phyloP scores from a whole-genome alignment of 92 coral and sea anemone species.

The Galaxea fascicularis region DNA sequence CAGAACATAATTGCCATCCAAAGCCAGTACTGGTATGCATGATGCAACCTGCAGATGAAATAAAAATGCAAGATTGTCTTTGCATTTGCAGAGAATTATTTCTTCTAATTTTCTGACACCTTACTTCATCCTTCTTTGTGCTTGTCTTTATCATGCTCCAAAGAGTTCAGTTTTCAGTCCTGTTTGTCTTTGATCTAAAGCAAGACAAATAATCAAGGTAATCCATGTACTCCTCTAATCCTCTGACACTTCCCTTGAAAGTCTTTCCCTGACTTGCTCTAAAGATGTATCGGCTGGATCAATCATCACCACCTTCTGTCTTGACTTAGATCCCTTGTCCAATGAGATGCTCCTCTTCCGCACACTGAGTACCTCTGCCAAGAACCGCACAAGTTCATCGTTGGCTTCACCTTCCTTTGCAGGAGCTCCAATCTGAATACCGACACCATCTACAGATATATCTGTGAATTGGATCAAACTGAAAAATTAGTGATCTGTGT shows the following conservation, averaged over 20 bases:
- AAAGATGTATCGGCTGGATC: slow-evolving; percentile 48
- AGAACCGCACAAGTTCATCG: slow-evolving; percentile 67
- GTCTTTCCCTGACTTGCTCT: slow-evolving; percentile 51
- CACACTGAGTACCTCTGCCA: slow-evolving; percentile 63
- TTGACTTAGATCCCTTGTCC: slow-evolving; percentile 77
- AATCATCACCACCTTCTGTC: slow-evolving; percentile 64
- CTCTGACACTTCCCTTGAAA: slow-evolving; percentile 16
- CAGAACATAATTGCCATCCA: no score
- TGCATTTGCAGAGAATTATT: no score
- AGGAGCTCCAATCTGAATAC: slow-evolving; percentile 67
- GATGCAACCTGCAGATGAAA: no score
- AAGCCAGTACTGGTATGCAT: no score
- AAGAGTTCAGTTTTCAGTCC: not conserved
- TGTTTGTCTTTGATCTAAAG: no score
- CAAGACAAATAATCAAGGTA: not conserved
- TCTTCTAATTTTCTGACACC: no score
- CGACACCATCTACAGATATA: slow-evolving; percentile 59
- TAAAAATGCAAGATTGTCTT: no score
- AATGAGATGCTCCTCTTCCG: slow-evolving; percentile 61
- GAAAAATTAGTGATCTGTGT: not conserved
- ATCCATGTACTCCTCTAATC: not conserved
- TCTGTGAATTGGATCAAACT: slow-evolving; percentile 27
- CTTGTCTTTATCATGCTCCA: not conserved
- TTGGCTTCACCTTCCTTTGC: slow-evolving; percentile 79
- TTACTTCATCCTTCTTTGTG: no score